phyloP scores from a whole-genome alignment of 2,113 vertebrate genomes.

The Passer domesticus region DNA sequence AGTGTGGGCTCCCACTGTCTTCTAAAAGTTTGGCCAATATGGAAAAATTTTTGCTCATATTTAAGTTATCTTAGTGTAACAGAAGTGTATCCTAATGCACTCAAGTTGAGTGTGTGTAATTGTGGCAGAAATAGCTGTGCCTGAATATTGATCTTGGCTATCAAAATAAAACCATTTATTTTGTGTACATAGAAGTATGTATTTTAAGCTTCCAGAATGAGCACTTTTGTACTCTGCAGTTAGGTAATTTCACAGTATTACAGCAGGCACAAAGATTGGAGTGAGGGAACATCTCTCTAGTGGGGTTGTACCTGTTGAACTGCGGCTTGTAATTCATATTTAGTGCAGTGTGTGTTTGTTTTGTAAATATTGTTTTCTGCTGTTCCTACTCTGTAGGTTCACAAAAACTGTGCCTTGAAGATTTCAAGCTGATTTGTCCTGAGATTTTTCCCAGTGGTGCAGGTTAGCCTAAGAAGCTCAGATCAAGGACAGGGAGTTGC shows the following conservation, averaged over 20 bases:
- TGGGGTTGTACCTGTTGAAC: background rate
- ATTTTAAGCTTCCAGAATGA: background rate
- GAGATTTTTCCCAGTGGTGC: background rate
- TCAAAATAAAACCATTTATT: background rate
- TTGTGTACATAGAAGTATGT: background rate
- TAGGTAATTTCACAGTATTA: background rate
- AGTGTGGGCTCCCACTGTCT: background rate
- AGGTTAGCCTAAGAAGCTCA: background rate
- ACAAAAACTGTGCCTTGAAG: background rate
- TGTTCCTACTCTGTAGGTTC: background rate
- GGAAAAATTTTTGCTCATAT: background rate
- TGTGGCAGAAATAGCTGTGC: background rate
- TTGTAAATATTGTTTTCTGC: background rate
- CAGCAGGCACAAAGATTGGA: background rate
- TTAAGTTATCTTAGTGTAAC: background rate
- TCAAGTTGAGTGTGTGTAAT: background rate
- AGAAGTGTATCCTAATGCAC: background rate
- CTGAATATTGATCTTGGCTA: background rate
- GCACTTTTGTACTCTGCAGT: background rate
- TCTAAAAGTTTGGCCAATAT: background rate
- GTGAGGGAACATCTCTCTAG: background rate
- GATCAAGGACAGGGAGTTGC: background rate
- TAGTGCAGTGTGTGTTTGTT: background rate
- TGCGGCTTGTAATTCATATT: background rate
- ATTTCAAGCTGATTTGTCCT: background rate